Conservation (phyloP, 2,888 invertebrate species). For the Mellilla xanthometata region DNA sequence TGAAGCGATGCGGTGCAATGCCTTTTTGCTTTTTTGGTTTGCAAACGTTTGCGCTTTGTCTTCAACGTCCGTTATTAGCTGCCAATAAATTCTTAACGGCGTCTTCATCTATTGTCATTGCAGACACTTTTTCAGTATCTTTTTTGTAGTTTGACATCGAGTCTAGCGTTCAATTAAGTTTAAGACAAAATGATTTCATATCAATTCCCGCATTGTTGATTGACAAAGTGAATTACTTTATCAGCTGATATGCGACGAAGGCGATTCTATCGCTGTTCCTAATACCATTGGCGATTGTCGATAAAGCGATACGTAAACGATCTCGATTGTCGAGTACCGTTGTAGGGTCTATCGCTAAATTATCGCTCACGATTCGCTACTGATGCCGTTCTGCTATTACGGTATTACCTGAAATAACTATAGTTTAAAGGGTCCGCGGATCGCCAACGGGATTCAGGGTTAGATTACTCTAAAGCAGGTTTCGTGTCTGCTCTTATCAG, state of each 20-base stretch:
- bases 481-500: slow-evolving; percentile 1
- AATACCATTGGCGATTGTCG: slow-evolving; percentile 72
- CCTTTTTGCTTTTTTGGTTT: neutral
- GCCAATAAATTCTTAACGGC: neutral
- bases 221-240: slow-evolving; percentile 50
- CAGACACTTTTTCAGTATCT: slow-evolving; percentile 7
- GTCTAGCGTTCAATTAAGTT: slow-evolving; percentile 15
- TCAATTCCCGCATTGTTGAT: slow-evolving; percentile 31
- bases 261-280: slow-evolving; percentile 31
- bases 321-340: slow-evolving; percentile 72
- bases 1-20: slow-evolving; percentile 8
- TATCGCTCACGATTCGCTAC: slow-evolving; percentile 80
- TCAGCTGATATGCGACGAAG: slow-evolving; percentile 51
- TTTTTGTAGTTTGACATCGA: slow-evolving; percentile 10
- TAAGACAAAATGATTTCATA: slow-evolving; percentile 18
- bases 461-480: slow-evolving; percentile 3
- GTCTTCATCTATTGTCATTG: neutral
- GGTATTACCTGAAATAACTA: slow-evolving; percentile 50
- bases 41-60: neutral
- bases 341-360: slow-evolving; percentile 68
- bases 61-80: neutral
- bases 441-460: slow-evolving; percentile 16
- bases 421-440: slow-evolving; percentile 23
- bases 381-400: slow-evolving; percentile 60
- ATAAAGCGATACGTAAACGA: slow-evolving; percentile 75